Base-by-base conservation (phyloP, 1,140 invertebrate genomes). In the Brachionus asplanchnoidis region DNA sequence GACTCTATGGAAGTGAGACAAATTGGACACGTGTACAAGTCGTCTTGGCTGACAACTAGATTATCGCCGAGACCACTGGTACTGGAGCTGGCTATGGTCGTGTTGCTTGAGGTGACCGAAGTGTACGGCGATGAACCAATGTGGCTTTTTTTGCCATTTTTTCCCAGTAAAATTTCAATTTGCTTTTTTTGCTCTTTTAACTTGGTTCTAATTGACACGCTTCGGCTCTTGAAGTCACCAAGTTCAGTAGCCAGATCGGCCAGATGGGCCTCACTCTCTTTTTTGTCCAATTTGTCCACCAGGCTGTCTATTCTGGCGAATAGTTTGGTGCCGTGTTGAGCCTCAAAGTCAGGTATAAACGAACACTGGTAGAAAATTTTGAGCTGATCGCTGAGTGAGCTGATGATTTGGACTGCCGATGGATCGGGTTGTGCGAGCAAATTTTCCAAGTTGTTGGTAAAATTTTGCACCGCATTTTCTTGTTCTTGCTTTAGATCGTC, bases 21-120 rank as follows among this genome's bases (percentile, higher is more conserved):
- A 4, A 20, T 46, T 9, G 53, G 53, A 82, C 79, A 82, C 17
- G 53, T 82, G 53, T 82, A 82, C 53, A 82, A 53, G 50, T 77
- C 42, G 0, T 77, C 73, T 20, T 77, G 40, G n/a, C 26, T 77
- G 17, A 40, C n/a, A 9, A n/a, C 1, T 3, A 73, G 32, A n/a
- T 73, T 73, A 1, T 73, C 68, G 20, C 68, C 68, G 4, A 73
- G 17, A 77, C 44, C 44, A 77, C 73, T 77, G 42, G 40, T 77
- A n/a, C n/a, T 44, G 44, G 17, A 46, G 26, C 73, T 75, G 32
- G 42, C 46, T 14, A 44, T 46, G 46, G 46, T 50, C 4, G 73
- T 77, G 12, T 44, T 77, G 26, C 50, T 77, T 0, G 26, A 36
- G n/a, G 73, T n/a, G 8, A 77, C 73, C 8, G 73, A 77, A 9